phyloP scores from a whole-genome alignment of 2,113 vertebrate genomes.

The Lipotes vexillifer region DNA sequence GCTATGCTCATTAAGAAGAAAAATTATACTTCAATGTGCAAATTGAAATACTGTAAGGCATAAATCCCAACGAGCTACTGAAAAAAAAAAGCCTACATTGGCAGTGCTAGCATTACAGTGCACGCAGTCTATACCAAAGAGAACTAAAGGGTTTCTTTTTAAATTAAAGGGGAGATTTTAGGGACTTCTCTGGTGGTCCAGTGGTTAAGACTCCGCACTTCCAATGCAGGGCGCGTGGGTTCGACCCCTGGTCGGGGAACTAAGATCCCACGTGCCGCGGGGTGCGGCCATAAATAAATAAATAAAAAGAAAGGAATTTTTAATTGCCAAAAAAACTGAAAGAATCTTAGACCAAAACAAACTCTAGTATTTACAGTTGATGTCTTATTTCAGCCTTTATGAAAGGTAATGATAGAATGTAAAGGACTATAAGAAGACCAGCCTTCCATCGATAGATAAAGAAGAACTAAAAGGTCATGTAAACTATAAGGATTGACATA shows the following conservation, averaged over 20 bases:
- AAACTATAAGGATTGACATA: neutral
- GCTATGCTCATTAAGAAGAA: neutral
- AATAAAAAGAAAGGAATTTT: neutral
- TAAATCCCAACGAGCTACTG: neutral
- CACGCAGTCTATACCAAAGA: neutral
- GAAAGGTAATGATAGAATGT: neutral
- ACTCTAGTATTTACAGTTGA: neutral
- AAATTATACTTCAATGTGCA: neutral
- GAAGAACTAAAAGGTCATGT: neutral
- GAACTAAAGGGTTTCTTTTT: neutral
- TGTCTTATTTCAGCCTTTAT: neutral
- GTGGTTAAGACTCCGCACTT: too few species aligned
- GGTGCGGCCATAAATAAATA: too few species aligned
- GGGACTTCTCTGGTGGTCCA: too few species aligned
- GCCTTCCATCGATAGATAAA: neutral
- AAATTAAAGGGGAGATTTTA: neutral
- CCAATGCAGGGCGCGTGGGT: too few species aligned
- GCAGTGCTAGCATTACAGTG: neutral
- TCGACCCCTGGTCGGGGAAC: too few species aligned
- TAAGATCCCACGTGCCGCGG: too few species aligned
- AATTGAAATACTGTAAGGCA: neutral
- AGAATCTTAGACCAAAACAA: neutral
- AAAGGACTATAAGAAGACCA: neutral
- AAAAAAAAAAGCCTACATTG: neutral
- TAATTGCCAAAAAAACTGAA: neutral